Conservation (phyloP, 2,888 invertebrate genomes). For the Agelastica alni region DNA sequence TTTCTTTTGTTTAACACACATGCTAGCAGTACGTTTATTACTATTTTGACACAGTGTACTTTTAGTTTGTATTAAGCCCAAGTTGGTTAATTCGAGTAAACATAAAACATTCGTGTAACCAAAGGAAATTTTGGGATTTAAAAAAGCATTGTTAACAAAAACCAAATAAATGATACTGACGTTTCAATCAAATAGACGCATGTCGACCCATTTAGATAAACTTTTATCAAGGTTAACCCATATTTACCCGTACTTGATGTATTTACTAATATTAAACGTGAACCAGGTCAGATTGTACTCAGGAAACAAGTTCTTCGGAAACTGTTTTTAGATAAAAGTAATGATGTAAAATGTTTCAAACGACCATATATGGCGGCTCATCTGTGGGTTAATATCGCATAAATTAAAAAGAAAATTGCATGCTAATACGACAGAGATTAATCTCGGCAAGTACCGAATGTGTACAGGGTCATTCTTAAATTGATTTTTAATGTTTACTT, state of each 20-base stretch:
- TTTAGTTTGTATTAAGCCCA: too few species aligned
- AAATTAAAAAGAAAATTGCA: conserved; percentile 8
- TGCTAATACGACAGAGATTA: conserved; percentile 11
- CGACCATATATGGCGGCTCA: conserved; percentile 9
- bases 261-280: neutral
- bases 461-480: too few species aligned
- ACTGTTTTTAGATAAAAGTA: conserved; percentile 12
- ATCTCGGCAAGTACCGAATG: neutral
- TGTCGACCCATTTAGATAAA: conserved; percentile 4
- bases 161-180: too few species aligned
- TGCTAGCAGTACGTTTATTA: too few species aligned
- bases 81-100: too few species aligned
- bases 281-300: conserved; percentile 13
- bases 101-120: too few species aligned
- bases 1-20: too few species aligned
- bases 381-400: conserved; percentile 9
- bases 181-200: neutral
- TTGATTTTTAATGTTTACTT: too few species aligned
- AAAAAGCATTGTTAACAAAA: too few species aligned
- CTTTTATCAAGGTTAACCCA: neutral
- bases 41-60: too few species aligned
- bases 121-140: too few species aligned
- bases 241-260: neutral
- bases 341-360: conserved; percentile 15
- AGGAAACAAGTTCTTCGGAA: conserved; percentile 13